Conservation (phyloP, 2,797 vertebrate species). For the Melanotaenia nigrans region DNA sequence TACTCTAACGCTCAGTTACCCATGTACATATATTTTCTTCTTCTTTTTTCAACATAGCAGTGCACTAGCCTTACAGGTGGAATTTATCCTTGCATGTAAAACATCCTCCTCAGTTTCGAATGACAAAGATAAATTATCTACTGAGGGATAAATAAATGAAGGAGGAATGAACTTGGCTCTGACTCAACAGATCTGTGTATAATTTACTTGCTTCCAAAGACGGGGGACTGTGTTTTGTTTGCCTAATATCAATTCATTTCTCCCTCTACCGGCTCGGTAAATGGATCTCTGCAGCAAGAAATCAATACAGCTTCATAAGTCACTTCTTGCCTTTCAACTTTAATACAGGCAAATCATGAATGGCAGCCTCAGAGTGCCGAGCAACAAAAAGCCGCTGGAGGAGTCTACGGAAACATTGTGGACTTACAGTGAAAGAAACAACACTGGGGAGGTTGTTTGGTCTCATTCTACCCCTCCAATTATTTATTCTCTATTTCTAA, state of each 20-base stretch:
- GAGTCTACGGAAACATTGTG: neutral
- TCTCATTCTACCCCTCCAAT: neutral
- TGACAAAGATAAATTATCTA: neutral
- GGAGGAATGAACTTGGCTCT: slow-evolving; percentile 22
- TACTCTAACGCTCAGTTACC: neutral
- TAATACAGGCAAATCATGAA: slow-evolving; percentile 18
- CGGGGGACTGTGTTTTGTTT: slow-evolving; percentile 44
- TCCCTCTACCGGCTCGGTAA: slow-evolving; percentile 65
- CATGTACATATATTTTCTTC: neutral
- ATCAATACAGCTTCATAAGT: slow-evolving; percentile 59
- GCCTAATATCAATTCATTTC: slow-evolving; percentile 71
- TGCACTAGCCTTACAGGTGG: neutral
- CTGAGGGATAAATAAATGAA: slow-evolving; percentile 10
- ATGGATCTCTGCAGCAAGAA: slow-evolving; percentile 59
- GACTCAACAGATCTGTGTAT: slow-evolving; percentile 44
- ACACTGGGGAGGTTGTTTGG: slow-evolving; percentile 53
- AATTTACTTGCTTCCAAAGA: slow-evolving; percentile 50
- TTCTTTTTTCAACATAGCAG: neutral
- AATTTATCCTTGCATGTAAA: neutral
- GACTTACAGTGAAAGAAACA: slow-evolving; percentile 24
- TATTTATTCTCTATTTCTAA: slow-evolving; percentile 33
- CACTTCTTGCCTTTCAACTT: slow-evolving; percentile 45
- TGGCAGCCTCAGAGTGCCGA: slow-evolving; percentile 25
- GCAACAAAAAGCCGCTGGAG: slow-evolving; percentile 47
- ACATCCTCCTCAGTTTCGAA: neutral